phyloP scores from a whole-genome alignment of 2,113 vertebrate genomes.

The Bungarus multicinctus region DNA sequence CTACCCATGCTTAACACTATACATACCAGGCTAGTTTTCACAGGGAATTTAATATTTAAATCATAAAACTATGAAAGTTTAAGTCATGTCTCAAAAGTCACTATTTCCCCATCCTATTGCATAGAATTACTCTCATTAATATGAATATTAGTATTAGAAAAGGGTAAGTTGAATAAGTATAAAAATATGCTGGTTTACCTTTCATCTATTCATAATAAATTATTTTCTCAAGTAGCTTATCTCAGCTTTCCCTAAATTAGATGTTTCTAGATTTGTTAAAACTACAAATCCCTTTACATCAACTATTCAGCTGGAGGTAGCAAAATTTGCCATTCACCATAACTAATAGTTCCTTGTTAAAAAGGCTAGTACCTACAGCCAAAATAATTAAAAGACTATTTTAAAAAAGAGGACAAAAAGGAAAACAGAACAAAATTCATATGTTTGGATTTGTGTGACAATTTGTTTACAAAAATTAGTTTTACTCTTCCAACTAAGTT shows the following conservation, averaged over 20 bases:
- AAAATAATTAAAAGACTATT: background rate
- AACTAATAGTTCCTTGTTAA: background rate
- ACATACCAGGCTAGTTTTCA: background rate
- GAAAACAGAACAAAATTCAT: background rate
- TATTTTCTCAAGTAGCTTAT: background rate
- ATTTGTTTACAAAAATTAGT: background rate
- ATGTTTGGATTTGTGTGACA: background rate
- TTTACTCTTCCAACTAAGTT: background rate
- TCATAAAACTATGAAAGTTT: background rate
- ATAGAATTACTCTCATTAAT: background rate
- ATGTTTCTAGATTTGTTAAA: background rate
- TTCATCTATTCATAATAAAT: background rate
- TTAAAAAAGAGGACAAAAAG: background rate
- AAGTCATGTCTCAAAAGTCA: background rate
- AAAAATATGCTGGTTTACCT: background rate
- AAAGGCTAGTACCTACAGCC: background rate
- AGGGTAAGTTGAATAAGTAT: background rate
- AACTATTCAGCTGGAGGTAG: background rate
- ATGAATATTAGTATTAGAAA: background rate
- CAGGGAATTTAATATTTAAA: background rate
- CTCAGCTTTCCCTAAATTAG: background rate
- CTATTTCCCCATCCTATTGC: background rate
- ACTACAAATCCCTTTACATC: background rate
- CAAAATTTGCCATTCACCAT: background rate
- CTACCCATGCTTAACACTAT: background rate